Evolutionary conservation across 2,113 vertebrate species (phyloP).

Genomic region (Stegastes partitus): DNA sequence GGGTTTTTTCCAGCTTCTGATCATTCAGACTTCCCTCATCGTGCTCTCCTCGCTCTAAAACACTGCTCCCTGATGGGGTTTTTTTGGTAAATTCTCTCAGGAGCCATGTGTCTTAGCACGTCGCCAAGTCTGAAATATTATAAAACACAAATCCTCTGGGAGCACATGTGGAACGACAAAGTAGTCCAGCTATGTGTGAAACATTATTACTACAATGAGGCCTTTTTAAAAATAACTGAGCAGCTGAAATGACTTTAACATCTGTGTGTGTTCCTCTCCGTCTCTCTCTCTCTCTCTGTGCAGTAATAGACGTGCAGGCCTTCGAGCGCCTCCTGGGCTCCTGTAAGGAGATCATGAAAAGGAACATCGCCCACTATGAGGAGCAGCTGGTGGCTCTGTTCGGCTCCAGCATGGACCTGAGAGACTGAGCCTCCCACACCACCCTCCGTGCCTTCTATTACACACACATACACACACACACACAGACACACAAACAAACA

Average conservation of each 20-base stretch:
- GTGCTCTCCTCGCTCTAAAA: not conserved
- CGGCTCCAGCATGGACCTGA: conserved; percentile 98
- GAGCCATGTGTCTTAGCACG: too few relatives aligned
- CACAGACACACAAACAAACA: conserved; percentile 54
- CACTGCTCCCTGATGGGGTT: not conserved
- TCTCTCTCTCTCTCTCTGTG: conserved; percentile 9
- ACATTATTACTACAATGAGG: too few relatives aligned
- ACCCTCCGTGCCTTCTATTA: conserved; percentile 85
- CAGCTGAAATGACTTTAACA: not conserved
- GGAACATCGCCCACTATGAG: conserved; percentile 97
- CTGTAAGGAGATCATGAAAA: conserved; percentile 99
- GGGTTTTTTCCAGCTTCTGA: not conserved
- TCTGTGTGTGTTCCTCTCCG: conserved; percentile 14
- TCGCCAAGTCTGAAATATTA: too few relatives aligned
- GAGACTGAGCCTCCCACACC: conserved; percentile 84
- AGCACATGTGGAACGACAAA: not conserved
- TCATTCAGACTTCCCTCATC: not conserved
- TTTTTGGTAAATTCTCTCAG: not conserved
- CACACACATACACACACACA: conserved; percentile 58
- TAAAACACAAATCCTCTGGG: too few relatives aligned
- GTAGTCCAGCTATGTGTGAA: not conserved
- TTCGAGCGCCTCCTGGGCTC: conserved; percentile 98
- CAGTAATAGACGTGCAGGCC: conserved; percentile 98
- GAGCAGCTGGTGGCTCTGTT: conserved; percentile 99
- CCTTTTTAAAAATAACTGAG: too few relatives aligned